These are phyloP conservation scores for Cynocephalus volans DNA, from an alignment of 2,113 vertebrate genomes.

Conservation along the genomic window DNA sequence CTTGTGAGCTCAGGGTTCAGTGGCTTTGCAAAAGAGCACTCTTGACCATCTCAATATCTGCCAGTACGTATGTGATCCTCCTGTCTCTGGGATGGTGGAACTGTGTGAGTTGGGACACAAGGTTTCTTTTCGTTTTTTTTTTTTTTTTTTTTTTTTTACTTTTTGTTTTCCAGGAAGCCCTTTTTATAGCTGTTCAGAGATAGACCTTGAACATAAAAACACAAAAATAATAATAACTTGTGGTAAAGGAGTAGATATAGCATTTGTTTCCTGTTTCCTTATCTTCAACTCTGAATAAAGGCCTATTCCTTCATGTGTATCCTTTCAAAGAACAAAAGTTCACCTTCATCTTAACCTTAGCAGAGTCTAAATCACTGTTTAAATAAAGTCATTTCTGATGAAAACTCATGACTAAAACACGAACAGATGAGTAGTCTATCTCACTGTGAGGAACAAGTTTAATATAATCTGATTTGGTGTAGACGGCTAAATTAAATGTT, in stretches of 20 bases:
- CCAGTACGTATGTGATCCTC: background rate
- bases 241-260: slow-evolving; percentile 61
- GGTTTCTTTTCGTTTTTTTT: background rate
- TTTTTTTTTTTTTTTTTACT: background rate
- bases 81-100: background rate
- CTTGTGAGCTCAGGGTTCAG: background rate
- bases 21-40: background rate
- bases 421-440: background rate
- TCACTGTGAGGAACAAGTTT: background rate
- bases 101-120: background rate
- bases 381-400: slow-evolving; percentile 10
- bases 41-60: background rate
- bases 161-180: slow-evolving; percentile 74
- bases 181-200: slow-evolving; percentile 68
- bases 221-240: slow-evolving; percentile 79
- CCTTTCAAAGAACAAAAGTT: slow-evolving; percentile 73
- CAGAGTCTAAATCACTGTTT: background rate
- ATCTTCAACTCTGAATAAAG: slow-evolving; percentile 47
- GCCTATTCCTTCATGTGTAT: background rate
- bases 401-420: background rate
- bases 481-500: background rate
- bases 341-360: slow-evolving; percentile 19
- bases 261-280: slow-evolving; percentile 78
- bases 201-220: slow-evolving; percentile 71
- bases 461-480: background rate